phyloP scores from a whole-genome alignment of 1,140 invertebrate genomes.

The Lethocerus indicus region DNA sequence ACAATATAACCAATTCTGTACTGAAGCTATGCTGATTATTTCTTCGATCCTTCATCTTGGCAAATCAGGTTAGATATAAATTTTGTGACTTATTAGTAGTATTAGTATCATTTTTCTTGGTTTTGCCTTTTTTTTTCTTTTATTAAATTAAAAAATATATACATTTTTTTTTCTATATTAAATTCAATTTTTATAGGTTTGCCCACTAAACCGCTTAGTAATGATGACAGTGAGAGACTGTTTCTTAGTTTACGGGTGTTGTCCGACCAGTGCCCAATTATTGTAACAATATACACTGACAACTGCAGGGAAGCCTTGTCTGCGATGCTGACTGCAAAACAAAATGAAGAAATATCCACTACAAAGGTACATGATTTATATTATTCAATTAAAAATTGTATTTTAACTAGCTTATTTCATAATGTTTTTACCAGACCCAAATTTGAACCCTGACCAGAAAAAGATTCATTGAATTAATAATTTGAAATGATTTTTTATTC shows the following conservation, averaged over 20 bases:
- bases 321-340: constrained; percentile 71
- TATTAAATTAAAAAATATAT: not conserved
- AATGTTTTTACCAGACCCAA: no score
- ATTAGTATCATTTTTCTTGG: no score
- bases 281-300: constrained; percentile 59
- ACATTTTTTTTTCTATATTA: not conserved
- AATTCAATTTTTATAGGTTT: constrained; percentile 27
- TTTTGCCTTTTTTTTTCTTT: not conserved
- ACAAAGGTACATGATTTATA: constrained; percentile 28
- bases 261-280: constrained; percentile 49
- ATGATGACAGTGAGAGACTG: constrained; percentile 86
- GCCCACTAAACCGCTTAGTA: constrained; percentile 64
- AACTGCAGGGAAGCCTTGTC: constrained; percentile 66
- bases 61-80: constrained; percentile 35
- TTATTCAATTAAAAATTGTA: no score
- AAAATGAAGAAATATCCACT: constrained; percentile 45
- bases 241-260: constrained; percentile 66
- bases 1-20: constrained; percentile 49
- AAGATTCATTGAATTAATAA: no score
- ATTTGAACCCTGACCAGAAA: no score
- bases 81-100: not conserved
- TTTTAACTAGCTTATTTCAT: no score
- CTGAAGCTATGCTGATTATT: constrained; percentile 58
- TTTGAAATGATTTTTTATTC: no score
- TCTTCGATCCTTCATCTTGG: constrained; percentile 57